Percentiles rank a stretch among this genome's conserved stretches.
Conservation (phyloP, 2,113 vertebrate genomes). For the Pangasianodon hypophthalmus region DNA sequence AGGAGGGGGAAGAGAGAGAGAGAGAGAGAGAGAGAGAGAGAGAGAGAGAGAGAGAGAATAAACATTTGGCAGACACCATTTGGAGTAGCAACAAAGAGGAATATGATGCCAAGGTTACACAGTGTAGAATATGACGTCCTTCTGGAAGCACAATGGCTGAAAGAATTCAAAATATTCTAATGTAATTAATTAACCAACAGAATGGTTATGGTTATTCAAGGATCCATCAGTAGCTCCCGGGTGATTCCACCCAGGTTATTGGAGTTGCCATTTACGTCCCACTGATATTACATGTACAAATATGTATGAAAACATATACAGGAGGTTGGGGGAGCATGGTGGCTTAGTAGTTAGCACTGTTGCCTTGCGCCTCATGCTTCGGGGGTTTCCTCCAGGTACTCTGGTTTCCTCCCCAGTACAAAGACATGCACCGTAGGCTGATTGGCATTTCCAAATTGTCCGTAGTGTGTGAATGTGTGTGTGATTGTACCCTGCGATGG, state of each 20-base stretch:
- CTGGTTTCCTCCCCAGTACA: too few relatives aligned
- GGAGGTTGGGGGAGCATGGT: too few relatives aligned
- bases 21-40: not conserved
- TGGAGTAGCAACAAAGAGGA: not conserved
- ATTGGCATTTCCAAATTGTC: too few relatives aligned
- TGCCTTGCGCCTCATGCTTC: too few relatives aligned
- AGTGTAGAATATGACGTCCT: conserved; percentile 18
- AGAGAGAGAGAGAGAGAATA: not conserved
- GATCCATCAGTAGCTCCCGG: not conserved
- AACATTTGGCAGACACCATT: conserved; percentile 9
- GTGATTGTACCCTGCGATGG: too few relatives aligned
- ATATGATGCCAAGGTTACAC: conserved; percentile 24
- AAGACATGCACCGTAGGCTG: too few relatives aligned
- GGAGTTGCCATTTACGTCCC: too few relatives aligned
- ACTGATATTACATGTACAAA: too few relatives aligned
- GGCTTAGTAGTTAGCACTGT: too few relatives aligned
- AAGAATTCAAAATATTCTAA: not conserved
- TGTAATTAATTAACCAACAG: not conserved
- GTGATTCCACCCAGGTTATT: not conserved
- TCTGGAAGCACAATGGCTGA: not conserved
- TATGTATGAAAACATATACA: too few relatives aligned
- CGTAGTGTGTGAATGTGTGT: too few relatives aligned
- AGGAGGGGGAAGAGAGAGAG: not conserved
- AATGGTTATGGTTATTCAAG: not conserved
- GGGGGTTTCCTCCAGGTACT: too few relatives aligned